Base-by-base conservation (phyloP, 2,113 vertebrate genomes). In the Actenoides lindsayi region DNA sequence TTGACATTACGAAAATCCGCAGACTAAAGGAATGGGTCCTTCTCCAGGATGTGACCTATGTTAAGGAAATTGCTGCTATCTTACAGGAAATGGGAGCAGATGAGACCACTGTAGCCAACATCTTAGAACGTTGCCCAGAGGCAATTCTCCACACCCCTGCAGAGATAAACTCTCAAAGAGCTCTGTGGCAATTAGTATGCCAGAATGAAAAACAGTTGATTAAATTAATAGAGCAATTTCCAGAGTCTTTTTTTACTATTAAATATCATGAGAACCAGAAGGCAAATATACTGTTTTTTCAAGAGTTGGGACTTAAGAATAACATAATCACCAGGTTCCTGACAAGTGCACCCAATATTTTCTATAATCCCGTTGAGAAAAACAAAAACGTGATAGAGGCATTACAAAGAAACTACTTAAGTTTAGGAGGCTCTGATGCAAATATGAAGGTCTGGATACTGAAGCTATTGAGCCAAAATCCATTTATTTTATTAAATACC, bases 401-500 rank as follows among this genome's bases (percentile, higher is more conserved):
- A 23, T 97, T 99, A 51, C 98, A 98, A 78, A 98, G 96, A 35
- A 98, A 91, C 81, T 99, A 99, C 60, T 97, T 96, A 90, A 97
- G 97, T 62, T 97, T 99, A 33, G 99, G 99, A 2, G 99, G 99
- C 31, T 98, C 98, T 7, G 96, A 98, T 33, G 97, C 97, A 77
- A 99, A 99, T 89, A 98, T 99, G 98, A 99, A 98, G 94, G 97
- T 98, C 70, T 99, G 99, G 99, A 98, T 99, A 65, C 98, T 99
- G 76, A 99, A 99, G 94, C 96, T 99, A 74, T 94, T 99, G 92
- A 99, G 98, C 96, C 99, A 99, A 97, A 99, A 99, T 93, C 99
- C 99, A 6, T 99, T 98, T 96, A 98, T 99, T 92, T 98, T 99
- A 84, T 98, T 99, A 87, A 99, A 98, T 79, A 95, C 97, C 21